Evolutionary conservation across 2,888 invertebrate species (phyloP).

Genomic region (Mesodorylaimus sp.): DNA sequence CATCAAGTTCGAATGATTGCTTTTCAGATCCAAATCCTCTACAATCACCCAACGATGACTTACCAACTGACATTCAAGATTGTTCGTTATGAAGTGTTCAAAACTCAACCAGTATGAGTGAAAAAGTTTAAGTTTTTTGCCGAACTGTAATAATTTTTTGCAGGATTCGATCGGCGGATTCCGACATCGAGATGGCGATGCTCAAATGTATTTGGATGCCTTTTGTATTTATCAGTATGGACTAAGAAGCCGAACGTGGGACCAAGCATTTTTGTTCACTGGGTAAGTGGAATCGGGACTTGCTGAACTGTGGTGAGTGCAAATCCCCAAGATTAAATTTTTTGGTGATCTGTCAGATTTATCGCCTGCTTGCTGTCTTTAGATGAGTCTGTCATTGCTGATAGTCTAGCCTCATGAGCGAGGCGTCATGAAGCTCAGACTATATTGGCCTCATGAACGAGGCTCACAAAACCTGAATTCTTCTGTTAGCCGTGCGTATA

Average conservation of each 20-base stretch:
- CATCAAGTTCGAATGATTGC: too few relatives aligned
- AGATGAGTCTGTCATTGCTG: too few relatives aligned
- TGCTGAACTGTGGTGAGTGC: background rate
- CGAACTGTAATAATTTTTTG: background rate
- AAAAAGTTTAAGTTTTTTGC: constrained; percentile 3
- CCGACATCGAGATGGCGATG: constrained; percentile 16
- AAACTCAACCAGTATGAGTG: constrained; percentile 22
- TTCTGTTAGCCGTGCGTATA: too few relatives aligned
- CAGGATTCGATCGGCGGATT: background rate
- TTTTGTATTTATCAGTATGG: constrained; percentile 27
- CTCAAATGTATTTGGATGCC: constrained; percentile 25
- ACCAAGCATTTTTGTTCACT: constrained; percentile 28
- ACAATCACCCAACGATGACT: constrained; percentile 25
- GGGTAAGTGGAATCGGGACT: constrained; percentile 16
- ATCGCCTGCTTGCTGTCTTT: too few relatives aligned
- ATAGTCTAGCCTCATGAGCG: too few relatives aligned
- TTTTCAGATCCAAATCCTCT: constrained; percentile 27
- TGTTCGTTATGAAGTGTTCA: constrained; percentile 27
- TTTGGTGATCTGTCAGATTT: too few relatives aligned
- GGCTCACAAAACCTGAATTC: too few relatives aligned
- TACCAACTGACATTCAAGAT: constrained; percentile 26
- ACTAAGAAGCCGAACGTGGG: constrained; percentile 26
- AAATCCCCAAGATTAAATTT: too few relatives aligned
- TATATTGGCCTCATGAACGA: too few relatives aligned
- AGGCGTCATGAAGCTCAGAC: too few relatives aligned